Evolutionary conservation across 2,888 invertebrate species (phyloP).

Genomic region (Macrophya annulata): DNA sequence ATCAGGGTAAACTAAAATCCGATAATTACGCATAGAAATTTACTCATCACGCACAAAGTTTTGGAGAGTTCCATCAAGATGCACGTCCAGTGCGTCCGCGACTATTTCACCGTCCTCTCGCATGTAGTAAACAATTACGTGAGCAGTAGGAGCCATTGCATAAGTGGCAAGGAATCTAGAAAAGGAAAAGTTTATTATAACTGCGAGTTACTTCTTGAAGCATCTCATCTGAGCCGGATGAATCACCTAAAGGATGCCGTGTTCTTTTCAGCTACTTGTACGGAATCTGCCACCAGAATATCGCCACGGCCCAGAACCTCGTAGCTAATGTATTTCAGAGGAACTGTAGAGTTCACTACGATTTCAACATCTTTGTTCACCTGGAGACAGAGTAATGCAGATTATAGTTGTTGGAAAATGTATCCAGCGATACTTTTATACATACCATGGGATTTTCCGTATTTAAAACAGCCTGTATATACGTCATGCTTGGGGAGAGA

Average conservation of each 20-base stretch:
- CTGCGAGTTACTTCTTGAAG: background rate
- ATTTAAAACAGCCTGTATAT: constrained; percentile 82
- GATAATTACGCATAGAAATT: too few relatives aligned
- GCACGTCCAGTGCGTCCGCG: constrained; percentile 92
- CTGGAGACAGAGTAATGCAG: constrained; percentile 57
- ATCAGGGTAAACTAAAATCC: background rate
- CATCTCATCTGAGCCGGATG: background rate
- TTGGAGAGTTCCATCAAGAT: constrained; percentile 88
- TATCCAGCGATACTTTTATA: constrained; percentile 26
- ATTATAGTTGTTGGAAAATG: constrained; percentile 24
- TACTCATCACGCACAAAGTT: constrained; percentile 86
- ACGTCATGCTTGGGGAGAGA: constrained; percentile 84
- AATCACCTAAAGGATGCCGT: constrained; percentile 71
- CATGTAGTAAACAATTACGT: constrained; percentile 90
- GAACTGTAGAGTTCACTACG: constrained; percentile 87
- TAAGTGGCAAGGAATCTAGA: constrained; percentile 87
- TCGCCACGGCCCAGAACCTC: constrained; percentile 92
- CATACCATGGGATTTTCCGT: constrained; percentile 81
- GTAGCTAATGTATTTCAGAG: constrained; percentile 89
- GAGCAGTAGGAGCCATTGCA: constrained; percentile 92
- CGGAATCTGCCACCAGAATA: constrained; percentile 88
- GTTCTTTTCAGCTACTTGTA: constrained; percentile 81
- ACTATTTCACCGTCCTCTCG: constrained; percentile 88
- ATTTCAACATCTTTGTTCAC: constrained; percentile 88
- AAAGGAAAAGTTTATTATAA: background rate